A percentile compares a stretch with the other conserved stretches of the same genome.
These are phyloP conservation scores for Elephas maximus DNA, from an alignment of 2,113 vertebrate genomes.

Conservation along the genomic window DNA sequence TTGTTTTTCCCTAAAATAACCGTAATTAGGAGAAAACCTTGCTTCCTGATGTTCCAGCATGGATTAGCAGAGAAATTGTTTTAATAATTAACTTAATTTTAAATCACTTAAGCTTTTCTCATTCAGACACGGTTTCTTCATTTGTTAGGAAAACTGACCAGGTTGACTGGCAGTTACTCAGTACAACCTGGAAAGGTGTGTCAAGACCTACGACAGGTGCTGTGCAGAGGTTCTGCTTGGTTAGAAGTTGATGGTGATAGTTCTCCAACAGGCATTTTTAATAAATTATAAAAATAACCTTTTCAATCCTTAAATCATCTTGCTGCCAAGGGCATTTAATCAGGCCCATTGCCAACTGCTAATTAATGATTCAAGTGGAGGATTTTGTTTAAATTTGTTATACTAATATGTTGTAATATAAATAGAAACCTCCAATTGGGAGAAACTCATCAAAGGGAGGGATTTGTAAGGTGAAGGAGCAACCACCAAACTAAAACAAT, in stretches of 20 bases:
- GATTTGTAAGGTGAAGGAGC: not conserved
- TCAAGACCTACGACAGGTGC: too few relatives aligned
- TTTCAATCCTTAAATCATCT: slow-evolving; percentile 79
- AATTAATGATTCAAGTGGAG: slow-evolving; percentile 82
- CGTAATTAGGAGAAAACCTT: not conserved
- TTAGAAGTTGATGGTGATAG: not conserved
- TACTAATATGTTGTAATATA: slow-evolving; percentile 79
- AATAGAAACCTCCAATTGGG: slow-evolving; percentile 75
- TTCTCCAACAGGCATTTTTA: slow-evolving; percentile 67
- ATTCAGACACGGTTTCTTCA: not conserved
- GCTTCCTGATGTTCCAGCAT: slow-evolving; percentile 1
- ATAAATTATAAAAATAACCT: slow-evolving; percentile 82
- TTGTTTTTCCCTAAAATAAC: not conserved
- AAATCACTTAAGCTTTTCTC: not conserved
- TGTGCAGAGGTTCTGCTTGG: not conserved
- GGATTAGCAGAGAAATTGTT: slow-evolving; percentile 36
- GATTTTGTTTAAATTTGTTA: slow-evolving; percentile 83
- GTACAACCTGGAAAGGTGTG: not conserved
- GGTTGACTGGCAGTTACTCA: not conserved
- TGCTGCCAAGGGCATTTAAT: slow-evolving; percentile 84
- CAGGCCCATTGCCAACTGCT: slow-evolving; percentile 83
- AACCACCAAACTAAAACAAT: slow-evolving; percentile 23
- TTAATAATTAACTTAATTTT: slow-evolving; percentile 16
- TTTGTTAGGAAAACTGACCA: not conserved
- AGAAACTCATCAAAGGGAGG: slow-evolving; percentile 36